Evolutionary conservation across 2,113 vertebrate species (phyloP).

Genomic region (Zosterops japonicus): DNA sequence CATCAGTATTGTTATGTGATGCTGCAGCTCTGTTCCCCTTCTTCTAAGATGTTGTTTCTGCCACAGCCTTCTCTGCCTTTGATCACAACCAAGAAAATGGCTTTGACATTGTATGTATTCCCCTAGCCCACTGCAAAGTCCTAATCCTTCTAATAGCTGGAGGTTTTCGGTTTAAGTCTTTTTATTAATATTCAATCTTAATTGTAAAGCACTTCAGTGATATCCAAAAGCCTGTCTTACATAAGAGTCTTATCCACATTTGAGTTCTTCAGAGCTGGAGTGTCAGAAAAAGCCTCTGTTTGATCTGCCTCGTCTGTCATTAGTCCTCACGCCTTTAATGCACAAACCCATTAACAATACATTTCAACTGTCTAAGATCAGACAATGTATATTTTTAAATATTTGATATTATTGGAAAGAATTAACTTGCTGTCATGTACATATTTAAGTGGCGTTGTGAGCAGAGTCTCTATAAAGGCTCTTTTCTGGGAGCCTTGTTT

Average conservation of each 20-base stretch:
- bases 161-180: conserved; percentile 50
- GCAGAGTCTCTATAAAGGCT: not conserved
- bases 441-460: not conserved
- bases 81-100: conserved; percentile 14
- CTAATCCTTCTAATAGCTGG: conserved; percentile 68
- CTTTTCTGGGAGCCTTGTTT: not conserved
- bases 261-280: conserved; percentile 38
- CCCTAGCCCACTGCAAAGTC: not conserved
- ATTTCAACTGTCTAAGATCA: not conserved
- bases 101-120: conserved; percentile 16
- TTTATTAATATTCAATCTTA: conserved; percentile 69
- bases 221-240: conserved; percentile 52
- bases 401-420: conserved; percentile 32
- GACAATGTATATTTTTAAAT: not conserved
- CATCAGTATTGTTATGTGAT: not conserved
- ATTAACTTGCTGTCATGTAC: not conserved
- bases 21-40: not conserved
- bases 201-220: conserved; percentile 57
- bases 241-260: conserved; percentile 60
- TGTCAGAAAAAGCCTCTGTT: conserved; percentile 12
- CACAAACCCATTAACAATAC: not conserved
- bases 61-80: conserved; percentile 21
- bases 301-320: conserved; percentile 27
- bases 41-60: not conserved
- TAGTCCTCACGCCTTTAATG: not conserved